phyloP scores from a whole-genome alignment of 2,888 invertebrate species.

The Polydrusus tereticollis region DNA sequence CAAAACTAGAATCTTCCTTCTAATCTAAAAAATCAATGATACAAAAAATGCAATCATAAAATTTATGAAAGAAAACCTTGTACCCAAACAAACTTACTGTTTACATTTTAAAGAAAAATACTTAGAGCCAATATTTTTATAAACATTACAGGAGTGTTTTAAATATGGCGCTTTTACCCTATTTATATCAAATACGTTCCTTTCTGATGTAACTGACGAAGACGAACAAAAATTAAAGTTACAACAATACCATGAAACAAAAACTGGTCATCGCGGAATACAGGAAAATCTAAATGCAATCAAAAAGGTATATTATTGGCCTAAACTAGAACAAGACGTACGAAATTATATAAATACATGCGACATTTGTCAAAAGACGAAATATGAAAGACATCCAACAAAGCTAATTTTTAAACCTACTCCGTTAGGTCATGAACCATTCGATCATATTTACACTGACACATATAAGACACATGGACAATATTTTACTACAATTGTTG shows the following conservation, averaged over 20 bases:
- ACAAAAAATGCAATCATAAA: neutral
- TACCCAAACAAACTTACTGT: neutral
- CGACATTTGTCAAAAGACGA: conserved; percentile 47
- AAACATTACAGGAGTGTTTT: neutral
- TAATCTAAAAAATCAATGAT: neutral
- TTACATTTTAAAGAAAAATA: neutral
- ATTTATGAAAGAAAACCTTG: neutral
- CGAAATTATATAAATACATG: conserved; percentile 43
- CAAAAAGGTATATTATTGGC: conserved; percentile 25
- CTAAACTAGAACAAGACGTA: conserved; percentile 41
- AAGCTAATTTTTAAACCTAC: conserved; percentile 51
- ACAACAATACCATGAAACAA: neutral
- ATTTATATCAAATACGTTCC: neutral
- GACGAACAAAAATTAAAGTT: neutral
- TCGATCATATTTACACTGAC: conserved; percentile 54
- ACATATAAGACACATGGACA: conserved; percentile 49
- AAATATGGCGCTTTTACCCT: neutral
- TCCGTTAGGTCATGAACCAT: conserved; percentile 50
- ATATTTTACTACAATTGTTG: conserved; percentile 52
- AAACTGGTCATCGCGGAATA: neutral
- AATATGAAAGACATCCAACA: conserved; percentile 51
- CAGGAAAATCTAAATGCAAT: neutral
- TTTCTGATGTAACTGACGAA: neutral
- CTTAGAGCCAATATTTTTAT: neutral
- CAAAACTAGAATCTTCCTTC: neutral